phyloP scores from a whole-genome alignment of 2,888 invertebrate species.

The Kryphioiulus occultus region DNA sequence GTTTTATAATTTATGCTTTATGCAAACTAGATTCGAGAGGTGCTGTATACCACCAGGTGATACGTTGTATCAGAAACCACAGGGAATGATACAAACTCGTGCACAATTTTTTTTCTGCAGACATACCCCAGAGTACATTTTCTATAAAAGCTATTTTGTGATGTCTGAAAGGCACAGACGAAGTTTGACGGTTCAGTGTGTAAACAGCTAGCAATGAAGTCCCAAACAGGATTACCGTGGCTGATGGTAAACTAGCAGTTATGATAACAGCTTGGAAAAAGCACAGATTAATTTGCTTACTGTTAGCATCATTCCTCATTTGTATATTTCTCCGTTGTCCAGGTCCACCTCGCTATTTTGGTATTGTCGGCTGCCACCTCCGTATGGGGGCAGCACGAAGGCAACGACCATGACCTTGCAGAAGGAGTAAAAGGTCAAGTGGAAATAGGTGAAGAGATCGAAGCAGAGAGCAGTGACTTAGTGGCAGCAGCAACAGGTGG shows the following conservation, averaged over 20 bases:
- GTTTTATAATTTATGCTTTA: background rate
- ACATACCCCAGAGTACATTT: background rate
- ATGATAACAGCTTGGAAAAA: background rate
- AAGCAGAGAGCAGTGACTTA: background rate
- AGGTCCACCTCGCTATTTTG: background rate
- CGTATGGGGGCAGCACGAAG: background rate
- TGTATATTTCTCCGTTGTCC: background rate
- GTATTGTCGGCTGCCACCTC: background rate
- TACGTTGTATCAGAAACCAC: background rate
- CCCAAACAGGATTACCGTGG: background rate
- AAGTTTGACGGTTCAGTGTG: background rate
- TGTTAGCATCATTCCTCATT: background rate
- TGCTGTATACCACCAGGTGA: background rate
- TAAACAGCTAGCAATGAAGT: background rate
- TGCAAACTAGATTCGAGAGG: background rate
- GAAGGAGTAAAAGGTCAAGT: background rate
- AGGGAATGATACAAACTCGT: background rate
- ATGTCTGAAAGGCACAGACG: background rate
- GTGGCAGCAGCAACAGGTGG: conserved; percentile 44
- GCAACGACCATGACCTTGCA: background rate
- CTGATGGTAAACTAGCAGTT: background rate
- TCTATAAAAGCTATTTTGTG: conserved; percentile 10
- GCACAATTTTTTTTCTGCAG: background rate
- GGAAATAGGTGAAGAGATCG: background rate
- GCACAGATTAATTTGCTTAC: background rate